Percentiles rank a stretch among this genome's conserved stretches.
Evolutionary conservation across 2,888 invertebrate species (phyloP).

Genomic region (Himalopsyche tibetana): DNA sequence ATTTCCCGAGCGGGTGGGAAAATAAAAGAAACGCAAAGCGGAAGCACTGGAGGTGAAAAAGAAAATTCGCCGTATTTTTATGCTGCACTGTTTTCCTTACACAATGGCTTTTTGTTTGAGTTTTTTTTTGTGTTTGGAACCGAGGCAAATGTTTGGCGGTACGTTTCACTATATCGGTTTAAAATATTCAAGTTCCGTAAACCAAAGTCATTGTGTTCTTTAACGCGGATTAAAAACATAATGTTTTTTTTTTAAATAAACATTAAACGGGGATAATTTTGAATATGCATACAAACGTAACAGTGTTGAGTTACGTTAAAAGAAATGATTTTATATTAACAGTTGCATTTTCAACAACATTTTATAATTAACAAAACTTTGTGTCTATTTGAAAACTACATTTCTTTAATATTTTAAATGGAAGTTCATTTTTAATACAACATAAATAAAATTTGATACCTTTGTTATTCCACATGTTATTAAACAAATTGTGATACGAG

Average conservation of each 20-base stretch:
- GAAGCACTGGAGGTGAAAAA: slow-evolving; percentile 42
- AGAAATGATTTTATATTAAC: no score
- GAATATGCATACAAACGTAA: no score
- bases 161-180: neutral
- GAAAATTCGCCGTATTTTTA: slow-evolving; percentile 42
- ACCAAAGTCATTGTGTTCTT: slow-evolving; percentile 15
- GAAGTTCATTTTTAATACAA: no score
- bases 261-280: no score
- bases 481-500: no score
- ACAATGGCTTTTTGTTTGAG: slow-evolving; percentile 11
- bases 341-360: no score
- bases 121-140: slow-evolving; percentile 1
- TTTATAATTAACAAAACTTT: no score
- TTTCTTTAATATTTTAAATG: no score
- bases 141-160: slow-evolving; percentile 12
- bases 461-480: no score
- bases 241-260: neutral
- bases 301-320: no score
- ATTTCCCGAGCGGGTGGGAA: slow-evolving; percentile 27
- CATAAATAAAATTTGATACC: no score
- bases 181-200: slow-evolving; percentile 6
- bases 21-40: slow-evolving; percentile 42
- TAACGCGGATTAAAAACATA: slow-evolving; percentile 28
- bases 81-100: slow-evolving; percentile 40
- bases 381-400: no score